Evolutionary conservation across 64 coral and sea anemone species (phyloP).

Genomic region (Stichodactyla helianthus): DNA sequence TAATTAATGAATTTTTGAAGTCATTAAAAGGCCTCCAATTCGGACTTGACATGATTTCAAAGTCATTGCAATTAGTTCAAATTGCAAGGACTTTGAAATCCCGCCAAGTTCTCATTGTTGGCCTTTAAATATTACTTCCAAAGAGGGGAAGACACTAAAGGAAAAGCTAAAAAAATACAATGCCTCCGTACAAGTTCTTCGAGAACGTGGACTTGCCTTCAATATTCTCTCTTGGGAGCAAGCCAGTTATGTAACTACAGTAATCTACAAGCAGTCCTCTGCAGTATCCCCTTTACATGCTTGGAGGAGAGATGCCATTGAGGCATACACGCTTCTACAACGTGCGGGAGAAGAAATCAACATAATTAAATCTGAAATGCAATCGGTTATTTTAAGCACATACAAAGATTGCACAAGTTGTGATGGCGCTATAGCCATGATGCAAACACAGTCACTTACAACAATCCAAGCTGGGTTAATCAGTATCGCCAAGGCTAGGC

Average conservation of each 20-base stretch:
- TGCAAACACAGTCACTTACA: neutral
- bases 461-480: neutral
- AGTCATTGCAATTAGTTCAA: no score
- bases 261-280: neutral
- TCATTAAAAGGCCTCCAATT: no score
- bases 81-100: no score
- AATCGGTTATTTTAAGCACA: neutral
- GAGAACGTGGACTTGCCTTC: neutral
- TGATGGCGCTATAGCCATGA: neutral
- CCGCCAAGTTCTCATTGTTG: no score
- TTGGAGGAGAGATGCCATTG: neutral
- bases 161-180: conserved; percentile 5
- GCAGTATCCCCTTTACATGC: neutral
- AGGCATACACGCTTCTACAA: conserved; percentile 16
- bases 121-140: no score
- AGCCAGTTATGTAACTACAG: neutral
- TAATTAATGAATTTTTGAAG: no score
- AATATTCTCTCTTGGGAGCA: neutral
- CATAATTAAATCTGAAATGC: neutral
- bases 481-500: neutral
- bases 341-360: neutral
- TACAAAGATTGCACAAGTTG: neutral
- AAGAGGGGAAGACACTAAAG: neutral
- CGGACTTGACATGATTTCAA: no score
- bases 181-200: neutral